Evolutionary conservation across 2,888 invertebrate species (phyloP).

Genomic region (Odontothrips loti): DNA sequence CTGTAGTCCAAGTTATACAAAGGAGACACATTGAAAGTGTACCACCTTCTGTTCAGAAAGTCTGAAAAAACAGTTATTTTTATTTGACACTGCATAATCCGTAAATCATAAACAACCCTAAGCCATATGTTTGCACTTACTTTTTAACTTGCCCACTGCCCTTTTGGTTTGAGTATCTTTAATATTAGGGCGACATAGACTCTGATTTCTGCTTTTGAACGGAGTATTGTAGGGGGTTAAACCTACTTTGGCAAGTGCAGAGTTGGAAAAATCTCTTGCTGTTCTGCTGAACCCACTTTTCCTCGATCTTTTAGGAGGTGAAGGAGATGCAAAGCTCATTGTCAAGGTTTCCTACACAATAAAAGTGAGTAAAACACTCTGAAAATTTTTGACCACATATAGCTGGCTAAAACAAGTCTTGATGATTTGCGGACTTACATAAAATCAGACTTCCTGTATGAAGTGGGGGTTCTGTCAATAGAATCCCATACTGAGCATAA

Average conservation of each 20-base stretch:
- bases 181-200: background rate
- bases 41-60: slow-evolving; percentile 45
- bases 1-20: slow-evolving; percentile 42
- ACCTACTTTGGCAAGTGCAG: background rate
- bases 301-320: background rate
- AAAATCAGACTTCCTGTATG: no score
- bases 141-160: background rate
- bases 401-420: no score
- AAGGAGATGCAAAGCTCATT: slow-evolving; percentile 33
- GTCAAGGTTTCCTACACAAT: slow-evolving; percentile 41
- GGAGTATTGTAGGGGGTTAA: background rate
- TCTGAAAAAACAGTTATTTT: slow-evolving; percentile 37
- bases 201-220: slow-evolving; percentile 7
- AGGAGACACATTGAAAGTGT: slow-evolving; percentile 44
- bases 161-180: background rate
- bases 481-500: no score
- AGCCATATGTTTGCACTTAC: background rate
- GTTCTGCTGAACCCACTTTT: background rate
- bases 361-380: no score
- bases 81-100: no score
- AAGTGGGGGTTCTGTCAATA: no score
- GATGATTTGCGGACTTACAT: no score
- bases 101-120: background rate
- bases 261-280: background rate
- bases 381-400: no score